Conservation (phyloP, 2,888 invertebrate species). For the Xylota sylvarum region DNA sequence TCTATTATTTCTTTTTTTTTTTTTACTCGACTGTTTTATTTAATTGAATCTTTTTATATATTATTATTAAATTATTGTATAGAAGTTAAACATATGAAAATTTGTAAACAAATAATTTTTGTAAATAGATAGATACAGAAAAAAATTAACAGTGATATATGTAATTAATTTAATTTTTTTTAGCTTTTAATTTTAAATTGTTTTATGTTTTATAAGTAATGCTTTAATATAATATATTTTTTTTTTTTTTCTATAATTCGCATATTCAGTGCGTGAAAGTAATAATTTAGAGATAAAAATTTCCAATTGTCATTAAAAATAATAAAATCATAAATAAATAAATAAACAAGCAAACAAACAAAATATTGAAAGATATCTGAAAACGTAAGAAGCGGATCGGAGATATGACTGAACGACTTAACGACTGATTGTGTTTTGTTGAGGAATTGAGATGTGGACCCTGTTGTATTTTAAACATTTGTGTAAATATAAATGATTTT, state of each 20-base stretch:
- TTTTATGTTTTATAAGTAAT: constrained; percentile 56
- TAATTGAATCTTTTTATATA: constrained; percentile 65
- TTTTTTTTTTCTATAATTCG: constrained; percentile 27
- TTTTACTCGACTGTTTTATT: constrained; percentile 73
- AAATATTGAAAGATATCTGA: constrained; percentile 11
- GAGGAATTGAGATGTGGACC: constrained; percentile 60
- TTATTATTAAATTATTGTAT: constrained; percentile 74
- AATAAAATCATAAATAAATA: constrained; percentile 9
- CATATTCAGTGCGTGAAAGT: constrained; percentile 10
- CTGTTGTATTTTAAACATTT: constrained; percentile 64
- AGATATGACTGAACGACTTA: constrained; percentile 72
- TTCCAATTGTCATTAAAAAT: constrained; percentile 24
- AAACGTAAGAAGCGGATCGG: constrained; percentile 23
- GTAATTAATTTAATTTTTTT: constrained; percentile 71
- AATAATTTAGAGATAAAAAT: constrained; percentile 29
- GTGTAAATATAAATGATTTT: constrained; percentile 61
- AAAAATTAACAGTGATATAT: constrained; percentile 75
- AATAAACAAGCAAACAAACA: constrained; percentile 37
- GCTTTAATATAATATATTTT: constrained; percentile 61
- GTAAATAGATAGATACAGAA: constrained; percentile 65
- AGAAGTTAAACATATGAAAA: constrained; percentile 58
- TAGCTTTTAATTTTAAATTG: constrained; percentile 47
- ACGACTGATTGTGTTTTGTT: constrained; percentile 76
- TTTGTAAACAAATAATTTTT: constrained; percentile 60
- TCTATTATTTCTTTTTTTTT: constrained; percentile 46